Percentiles rank a stretch among this genome's conserved stretches.
Conservation (phyloP, 2,888 invertebrate genomes). For the Cantharis lateralis region DNA sequence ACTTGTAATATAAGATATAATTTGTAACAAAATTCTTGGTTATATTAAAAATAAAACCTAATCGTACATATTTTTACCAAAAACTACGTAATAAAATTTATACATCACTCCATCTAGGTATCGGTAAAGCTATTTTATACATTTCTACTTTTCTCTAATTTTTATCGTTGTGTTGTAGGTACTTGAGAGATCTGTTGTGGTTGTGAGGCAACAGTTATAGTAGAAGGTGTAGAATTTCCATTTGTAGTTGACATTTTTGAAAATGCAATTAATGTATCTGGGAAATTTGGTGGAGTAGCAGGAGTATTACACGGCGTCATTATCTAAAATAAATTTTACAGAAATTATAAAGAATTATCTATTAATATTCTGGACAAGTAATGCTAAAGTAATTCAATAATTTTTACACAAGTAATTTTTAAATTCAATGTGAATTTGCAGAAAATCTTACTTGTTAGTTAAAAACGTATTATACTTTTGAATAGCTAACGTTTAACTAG, state of each 20-base stretch:
- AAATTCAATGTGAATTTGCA: too few relatives aligned
- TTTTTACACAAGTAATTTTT: too few relatives aligned
- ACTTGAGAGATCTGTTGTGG: conserved; percentile 45
- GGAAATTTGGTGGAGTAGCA: conserved; percentile 92
- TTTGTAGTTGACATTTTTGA: conserved; percentile 82
- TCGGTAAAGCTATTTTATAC: conserved; percentile 24
- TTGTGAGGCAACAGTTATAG: conserved; percentile 55
- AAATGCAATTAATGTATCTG: conserved; percentile 86
- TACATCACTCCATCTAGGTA: conserved; percentile 18
- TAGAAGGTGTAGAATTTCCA: conserved; percentile 58
- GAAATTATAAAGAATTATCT: background rate
- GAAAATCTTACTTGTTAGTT: too few relatives aligned
- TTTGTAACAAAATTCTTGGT: conserved; percentile 2
- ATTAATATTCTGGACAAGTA: too few relatives aligned
- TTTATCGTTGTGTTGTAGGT: conserved; percentile 56
- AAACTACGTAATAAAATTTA: conserved; percentile 21
- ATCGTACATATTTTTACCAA: conserved; percentile 2
- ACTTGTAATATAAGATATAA: background rate
- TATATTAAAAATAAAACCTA: conserved; percentile 5
- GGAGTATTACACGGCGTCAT: conserved; percentile 94
- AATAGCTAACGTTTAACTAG: too few relatives aligned
- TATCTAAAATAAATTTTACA: conserved; percentile 61
- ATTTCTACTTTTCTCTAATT: conserved; percentile 14
- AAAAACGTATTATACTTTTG: too few relatives aligned
- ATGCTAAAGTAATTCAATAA: too few relatives aligned